Conservation (phyloP, 1,140 invertebrate genomes). For the Drosophila pseudoananassae region DNA sequence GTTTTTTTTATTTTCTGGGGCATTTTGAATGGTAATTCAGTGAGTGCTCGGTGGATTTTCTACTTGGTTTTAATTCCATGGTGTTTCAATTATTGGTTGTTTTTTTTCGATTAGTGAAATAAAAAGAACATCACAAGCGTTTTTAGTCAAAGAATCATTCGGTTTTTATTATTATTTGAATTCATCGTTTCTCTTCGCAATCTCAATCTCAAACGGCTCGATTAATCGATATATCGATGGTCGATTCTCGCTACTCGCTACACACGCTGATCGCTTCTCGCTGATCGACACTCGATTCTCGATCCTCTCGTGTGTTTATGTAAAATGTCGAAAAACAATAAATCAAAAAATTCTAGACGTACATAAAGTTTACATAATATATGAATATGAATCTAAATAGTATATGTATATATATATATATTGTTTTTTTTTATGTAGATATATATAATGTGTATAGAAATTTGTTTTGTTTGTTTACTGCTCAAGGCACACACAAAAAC, state of each 20-base stretch:
- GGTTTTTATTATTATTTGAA: slow-evolving; percentile 68
- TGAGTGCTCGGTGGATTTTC: slow-evolving; percentile 71
- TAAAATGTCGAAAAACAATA: slow-evolving; percentile 53
- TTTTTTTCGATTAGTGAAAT: slow-evolving; percentile 48
- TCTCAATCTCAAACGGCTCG: slow-evolving; percentile 37
- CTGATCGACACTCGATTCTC: neutral
- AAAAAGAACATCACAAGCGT: slow-evolving; percentile 84
- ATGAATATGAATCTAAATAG: slow-evolving; percentile 37
- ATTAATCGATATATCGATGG: slow-evolving; percentile 2
- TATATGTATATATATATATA: slow-evolving; percentile 24
- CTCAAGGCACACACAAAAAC: slow-evolving; percentile 59
- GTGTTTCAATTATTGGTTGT: slow-evolving; percentile 11
- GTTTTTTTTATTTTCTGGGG: no score
- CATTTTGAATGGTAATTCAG: slow-evolving; percentile 31
- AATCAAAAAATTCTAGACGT: slow-evolving; percentile 55
- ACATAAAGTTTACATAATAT: slow-evolving; percentile 43
- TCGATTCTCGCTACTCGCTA: slow-evolving; percentile 9
- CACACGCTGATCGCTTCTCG: neutral
- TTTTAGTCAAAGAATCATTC: slow-evolving; percentile 83
- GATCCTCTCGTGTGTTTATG: slow-evolving; percentile 39
- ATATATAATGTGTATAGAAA: slow-evolving; percentile 35
- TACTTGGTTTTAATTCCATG: slow-evolving; percentile 6
- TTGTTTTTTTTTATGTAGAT: slow-evolving; percentile 8
- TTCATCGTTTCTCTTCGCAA: slow-evolving; percentile 71
- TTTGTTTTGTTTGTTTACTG: slow-evolving; percentile 28